Percentiles rank a stretch among this genome's conserved stretches.
Evolutionary conservation across 92 coral and sea anemone genomes (phyloP).

Genomic region (Phenganax subtilis): DNA sequence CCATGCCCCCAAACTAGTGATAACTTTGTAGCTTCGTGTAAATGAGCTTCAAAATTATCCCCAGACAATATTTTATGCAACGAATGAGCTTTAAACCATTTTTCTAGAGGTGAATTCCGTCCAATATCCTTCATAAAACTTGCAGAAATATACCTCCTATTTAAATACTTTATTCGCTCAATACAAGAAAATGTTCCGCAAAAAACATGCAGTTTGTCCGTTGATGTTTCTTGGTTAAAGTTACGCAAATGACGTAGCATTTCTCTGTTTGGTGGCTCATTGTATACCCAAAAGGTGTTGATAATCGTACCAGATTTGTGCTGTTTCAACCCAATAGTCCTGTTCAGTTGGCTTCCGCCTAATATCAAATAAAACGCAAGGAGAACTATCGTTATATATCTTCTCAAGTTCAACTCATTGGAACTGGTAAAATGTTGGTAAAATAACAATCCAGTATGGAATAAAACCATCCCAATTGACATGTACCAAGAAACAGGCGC

Average conservation of each 20-base stretch:
- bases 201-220: constrained; percentile 11
- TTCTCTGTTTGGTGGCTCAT: constrained; percentile 20
- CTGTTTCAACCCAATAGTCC: background rate
- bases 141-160: background rate
- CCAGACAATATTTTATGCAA: constrained; percentile 41
- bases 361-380: background rate
- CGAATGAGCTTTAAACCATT: constrained; percentile 41
- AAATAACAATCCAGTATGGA: background rate
- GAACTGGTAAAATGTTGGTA: background rate
- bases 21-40: constrained; percentile 40
- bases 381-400: background rate
- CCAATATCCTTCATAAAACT: constrained; percentile 25
- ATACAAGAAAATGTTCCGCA: constrained; percentile 41
- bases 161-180: background rate
- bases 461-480: background rate
- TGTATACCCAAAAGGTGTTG: constrained; percentile 43
- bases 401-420: background rate
- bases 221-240: background rate
- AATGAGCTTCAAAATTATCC: constrained; percentile 39
- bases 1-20: constrained; percentile 38
- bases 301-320: background rate
- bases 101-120: constrained; percentile 34
- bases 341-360: background rate
- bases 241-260: constrained; percentile 19
- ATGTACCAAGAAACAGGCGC: background rate